A percentile compares a stretch with the other conserved stretches of the same genome.
Conservation (phyloP, 2,888 invertebrate genomes). For the Molorchus minor region DNA sequence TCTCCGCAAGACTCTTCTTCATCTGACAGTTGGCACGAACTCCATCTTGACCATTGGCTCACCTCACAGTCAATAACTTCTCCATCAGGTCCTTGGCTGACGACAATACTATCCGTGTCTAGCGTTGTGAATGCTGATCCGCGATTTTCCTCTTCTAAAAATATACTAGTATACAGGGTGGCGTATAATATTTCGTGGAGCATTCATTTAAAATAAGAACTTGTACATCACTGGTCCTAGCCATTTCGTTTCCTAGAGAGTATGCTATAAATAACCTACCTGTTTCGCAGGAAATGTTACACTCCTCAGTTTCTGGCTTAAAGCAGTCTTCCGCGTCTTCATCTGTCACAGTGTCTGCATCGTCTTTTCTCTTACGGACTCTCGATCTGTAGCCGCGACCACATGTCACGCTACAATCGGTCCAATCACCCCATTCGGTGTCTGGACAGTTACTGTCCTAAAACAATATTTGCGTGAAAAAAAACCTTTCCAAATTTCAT, state of each 20-base stretch:
- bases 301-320: conserved; percentile 57
- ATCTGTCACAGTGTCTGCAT: conserved; percentile 62
- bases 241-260: too few species aligned
- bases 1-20: conserved; percentile 60
- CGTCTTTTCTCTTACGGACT: conserved; percentile 48
- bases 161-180: too few species aligned
- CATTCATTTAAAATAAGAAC: too few species aligned
- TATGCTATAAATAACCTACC: too few species aligned
- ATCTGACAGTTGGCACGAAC: conserved; percentile 58
- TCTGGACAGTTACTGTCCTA: conserved; percentile 12
- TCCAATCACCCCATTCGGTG: conserved; percentile 75
- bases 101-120: conserved; percentile 9
- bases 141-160: neutral
- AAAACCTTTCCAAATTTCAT: too few species aligned
- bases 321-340: conserved; percentile 67
- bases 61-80: conserved; percentile 62
- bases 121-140: neutral
- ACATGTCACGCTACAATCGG: conserved; percentile 75
- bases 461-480: too few species aligned
- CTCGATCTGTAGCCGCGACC: conserved; percentile 71
- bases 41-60: conserved; percentile 65
- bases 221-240: too few species aligned
- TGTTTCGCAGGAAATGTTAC: conserved; percentile 41
- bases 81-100: conserved; percentile 37
- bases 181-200: neutral